Base-by-base conservation (phyloP, 2,888 invertebrate genomes). In the Drosophila mulleri region DNA sequence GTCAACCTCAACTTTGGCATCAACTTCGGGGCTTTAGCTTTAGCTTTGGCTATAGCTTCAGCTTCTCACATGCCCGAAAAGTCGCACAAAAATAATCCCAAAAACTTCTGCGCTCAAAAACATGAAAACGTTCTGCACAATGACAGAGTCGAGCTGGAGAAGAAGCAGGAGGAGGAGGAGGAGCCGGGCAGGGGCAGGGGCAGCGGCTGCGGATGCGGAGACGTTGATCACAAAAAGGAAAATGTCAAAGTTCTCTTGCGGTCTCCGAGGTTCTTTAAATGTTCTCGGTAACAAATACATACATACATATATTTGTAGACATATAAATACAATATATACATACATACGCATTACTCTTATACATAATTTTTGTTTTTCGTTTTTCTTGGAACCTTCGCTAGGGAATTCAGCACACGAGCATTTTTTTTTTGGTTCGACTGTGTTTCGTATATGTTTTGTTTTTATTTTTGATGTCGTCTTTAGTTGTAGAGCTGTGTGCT, bases 201-300 rank as follows among this genome's bases (percentile, higher is more conserved):
- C 35, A 18, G 50, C 47, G 48, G 35, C 62, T 41, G 60, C 69
- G 45, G 58, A 78, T 48, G 60, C 69, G 45, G 58, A 78, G 72
- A 81, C 82, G 87, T 80, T 82, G 80, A 84, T 83, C 87, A 78
- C 76, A 82, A 82, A 80, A 80, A 77, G 69, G 82, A 80, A 88
- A 89, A 88, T 88, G 89, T 88, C 84, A 89, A 88, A 86, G 88
- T 83, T 82, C 82, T 85, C 75, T 77, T 88, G 83, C 78, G 86
- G 86, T 88, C 86, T 88, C 75, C 75, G 80, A 86, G 82, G 83
- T 89, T 87, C 89, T 81, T 87, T 81, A 82, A 87, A 88, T 88
- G 87, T 87, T 85, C 83, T 78, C 53, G 70, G 67, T 75, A 86
- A 81, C 78, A 73, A 62, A 70, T 32, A 50, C 32, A 50, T 32